These are phyloP conservation scores for Tragelaphus eurycerus DNA, from an alignment of 2,797 vertebrate genomes.

Conservation along the genomic window DNA sequence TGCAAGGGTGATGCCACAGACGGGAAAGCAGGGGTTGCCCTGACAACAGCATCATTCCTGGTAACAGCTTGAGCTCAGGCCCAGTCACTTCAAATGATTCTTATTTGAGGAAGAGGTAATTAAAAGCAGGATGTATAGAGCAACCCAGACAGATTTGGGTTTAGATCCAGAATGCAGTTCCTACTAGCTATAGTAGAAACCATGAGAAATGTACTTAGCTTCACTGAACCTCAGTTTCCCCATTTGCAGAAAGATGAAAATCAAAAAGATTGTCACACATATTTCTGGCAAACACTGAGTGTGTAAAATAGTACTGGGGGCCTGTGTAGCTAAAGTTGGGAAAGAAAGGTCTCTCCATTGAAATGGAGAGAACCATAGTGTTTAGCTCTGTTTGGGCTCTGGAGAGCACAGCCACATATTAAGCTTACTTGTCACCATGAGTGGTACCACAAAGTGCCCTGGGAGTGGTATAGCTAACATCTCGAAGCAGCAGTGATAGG, in stretches of 20 bases:
- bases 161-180: not conserved
- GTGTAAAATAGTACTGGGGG: not conserved
- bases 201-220: not conserved
- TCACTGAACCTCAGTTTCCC: not conserved
- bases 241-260: not conserved
- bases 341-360: not conserved
- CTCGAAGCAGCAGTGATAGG: not conserved
- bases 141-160: not conserved
- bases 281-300: not conserved
- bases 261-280: not conserved
- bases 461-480: not conserved
- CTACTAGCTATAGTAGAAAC: not conserved
- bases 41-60: not conserved
- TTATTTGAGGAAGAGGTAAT: not conserved
- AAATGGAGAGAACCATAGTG: not conserved
- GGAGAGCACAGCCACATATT: not conserved
- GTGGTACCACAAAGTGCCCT: not conserved
- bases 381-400: not conserved
- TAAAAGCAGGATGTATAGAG: not conserved
- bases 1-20: not conserved
- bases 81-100: not conserved
- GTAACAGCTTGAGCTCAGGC: not conserved
- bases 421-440: not conserved
- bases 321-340: not conserved
- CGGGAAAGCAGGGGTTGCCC: not conserved